Evolutionary conservation across 2,113 vertebrate genomes (phyloP).

Genomic region (Corvus hawaiiensis): DNA sequence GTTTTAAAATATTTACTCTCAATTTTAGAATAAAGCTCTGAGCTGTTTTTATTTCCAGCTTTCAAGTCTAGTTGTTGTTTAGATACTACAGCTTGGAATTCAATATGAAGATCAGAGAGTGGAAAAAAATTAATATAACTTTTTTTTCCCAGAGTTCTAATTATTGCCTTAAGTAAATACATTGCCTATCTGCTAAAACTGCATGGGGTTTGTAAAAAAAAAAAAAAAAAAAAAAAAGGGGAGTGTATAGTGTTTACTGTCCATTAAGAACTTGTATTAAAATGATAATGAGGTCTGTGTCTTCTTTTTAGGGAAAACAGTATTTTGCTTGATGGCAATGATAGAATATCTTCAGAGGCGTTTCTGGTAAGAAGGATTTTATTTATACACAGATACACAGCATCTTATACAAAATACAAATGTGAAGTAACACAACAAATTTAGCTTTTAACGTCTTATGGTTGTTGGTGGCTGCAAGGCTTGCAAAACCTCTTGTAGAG

Average conservation of each 20-base stretch:
- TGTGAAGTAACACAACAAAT: neutral
- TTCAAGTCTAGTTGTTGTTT: neutral
- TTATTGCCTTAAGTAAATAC: neutral
- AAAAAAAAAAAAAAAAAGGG: neutral
- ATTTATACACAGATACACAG: neutral
- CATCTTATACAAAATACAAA: neutral
- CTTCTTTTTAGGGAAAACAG: conserved; percentile 72
- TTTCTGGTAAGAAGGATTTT: conserved; percentile 68
- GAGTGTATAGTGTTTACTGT: neutral
- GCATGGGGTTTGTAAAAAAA: neutral
- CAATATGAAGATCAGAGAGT: neutral
- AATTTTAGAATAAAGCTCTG: neutral
- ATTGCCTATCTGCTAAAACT: neutral
- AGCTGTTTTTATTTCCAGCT: neutral
- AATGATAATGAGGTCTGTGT: neutral
- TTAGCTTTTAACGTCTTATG: neutral
- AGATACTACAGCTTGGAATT: neutral
- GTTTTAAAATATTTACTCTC: neutral
- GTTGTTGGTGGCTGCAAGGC: neutral
- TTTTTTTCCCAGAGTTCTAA: neutral
- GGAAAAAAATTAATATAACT: neutral
- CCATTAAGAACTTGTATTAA: neutral
- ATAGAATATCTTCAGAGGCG: conserved; percentile 58
- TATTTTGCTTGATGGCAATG: conserved; percentile 60
- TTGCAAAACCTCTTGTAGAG: neutral